Percentiles rank a stretch among this genome's conserved stretches.
Evolutionary conservation across 2,113 vertebrate genomes (phyloP).

Genomic region (Neofelis nebulosa): DNA sequence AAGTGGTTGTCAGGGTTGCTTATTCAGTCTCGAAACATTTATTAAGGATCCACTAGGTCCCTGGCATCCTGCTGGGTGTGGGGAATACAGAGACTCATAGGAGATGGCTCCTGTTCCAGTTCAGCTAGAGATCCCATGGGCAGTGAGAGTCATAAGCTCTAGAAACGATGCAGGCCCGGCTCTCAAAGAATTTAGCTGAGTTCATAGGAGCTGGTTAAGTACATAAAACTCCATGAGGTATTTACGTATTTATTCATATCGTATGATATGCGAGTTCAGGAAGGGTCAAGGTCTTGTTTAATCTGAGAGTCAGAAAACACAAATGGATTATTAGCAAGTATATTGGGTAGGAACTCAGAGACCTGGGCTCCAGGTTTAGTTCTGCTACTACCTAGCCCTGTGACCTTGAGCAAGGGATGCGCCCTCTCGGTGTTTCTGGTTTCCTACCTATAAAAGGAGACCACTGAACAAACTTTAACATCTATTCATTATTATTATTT

Average conservation of each 20-base stretch:
- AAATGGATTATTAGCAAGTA: not conserved
- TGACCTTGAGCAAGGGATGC: not conserved
- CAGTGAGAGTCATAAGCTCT: not conserved
- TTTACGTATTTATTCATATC: not conserved
- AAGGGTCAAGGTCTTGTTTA: not conserved
- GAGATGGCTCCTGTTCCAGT: not conserved
- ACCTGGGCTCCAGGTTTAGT: not conserved
- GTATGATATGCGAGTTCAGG: not conserved
- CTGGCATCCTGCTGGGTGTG: not conserved
- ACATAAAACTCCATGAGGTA: not conserved
- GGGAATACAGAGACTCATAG: not conserved
- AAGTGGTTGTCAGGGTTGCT: not conserved
- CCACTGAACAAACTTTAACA: not conserved
- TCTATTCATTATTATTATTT: not conserved
- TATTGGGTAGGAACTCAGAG: not conserved
- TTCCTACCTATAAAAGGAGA: not conserved
- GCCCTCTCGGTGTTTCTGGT: not conserved
- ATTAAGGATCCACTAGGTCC: not conserved
- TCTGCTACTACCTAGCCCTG: not conserved
- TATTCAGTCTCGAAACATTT: slow-evolving; percentile 14
- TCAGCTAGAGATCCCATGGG: not conserved
- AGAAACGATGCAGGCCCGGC: not conserved
- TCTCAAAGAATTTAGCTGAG: not conserved
- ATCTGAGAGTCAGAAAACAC: slow-evolving; percentile 14
- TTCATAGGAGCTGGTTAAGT: not conserved